These are phyloP conservation scores for Ormyrus labotus DNA, from an alignment of 2,888 invertebrate genomes.

Conservation along the genomic window DNA sequence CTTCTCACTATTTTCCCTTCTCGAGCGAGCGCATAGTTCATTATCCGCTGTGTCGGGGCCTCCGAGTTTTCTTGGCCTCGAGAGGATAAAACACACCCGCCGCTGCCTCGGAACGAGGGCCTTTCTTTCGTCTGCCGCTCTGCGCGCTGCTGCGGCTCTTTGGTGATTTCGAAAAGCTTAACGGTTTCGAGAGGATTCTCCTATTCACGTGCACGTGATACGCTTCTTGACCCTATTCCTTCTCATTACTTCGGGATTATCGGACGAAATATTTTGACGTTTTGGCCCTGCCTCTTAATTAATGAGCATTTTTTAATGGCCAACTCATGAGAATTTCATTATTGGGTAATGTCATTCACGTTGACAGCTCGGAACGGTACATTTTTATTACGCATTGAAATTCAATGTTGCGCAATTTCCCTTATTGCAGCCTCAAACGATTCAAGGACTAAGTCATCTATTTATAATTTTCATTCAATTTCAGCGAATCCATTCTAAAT, in stretches of 20 bases:
- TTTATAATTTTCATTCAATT: no score
- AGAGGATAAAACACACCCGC: conserved; percentile 23
- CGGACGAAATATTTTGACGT: conserved; percentile 24
- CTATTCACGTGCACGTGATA: conserved; percentile 13
- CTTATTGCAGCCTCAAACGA: no score
- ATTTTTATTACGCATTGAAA: no score
- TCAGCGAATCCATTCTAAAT: no score
- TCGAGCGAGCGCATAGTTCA: conserved; percentile 6
- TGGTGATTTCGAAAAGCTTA: conserved; percentile 32
- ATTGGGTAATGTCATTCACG: no score
- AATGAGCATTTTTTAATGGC: background rate
- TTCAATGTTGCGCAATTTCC: no score
- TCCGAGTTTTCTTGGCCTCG: background rate
- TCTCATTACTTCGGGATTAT: conserved; percentile 20
- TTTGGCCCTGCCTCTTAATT: background rate
- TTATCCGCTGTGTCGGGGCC: conserved; percentile 18
- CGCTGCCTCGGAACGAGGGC: background rate
- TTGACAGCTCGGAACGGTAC: no score
- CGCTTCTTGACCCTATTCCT: conserved; percentile 22
- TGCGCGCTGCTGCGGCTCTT: background rate
- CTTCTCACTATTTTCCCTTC: conserved; percentile 8
- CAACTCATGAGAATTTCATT: no score
- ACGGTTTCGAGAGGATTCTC: conserved; percentile 28
- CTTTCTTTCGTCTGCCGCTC: conserved; percentile 8
- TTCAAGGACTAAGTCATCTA: no score